phyloP scores from a whole-genome alignment of 2,113 vertebrate genomes.

The Alligator mississippiensis region DNA sequence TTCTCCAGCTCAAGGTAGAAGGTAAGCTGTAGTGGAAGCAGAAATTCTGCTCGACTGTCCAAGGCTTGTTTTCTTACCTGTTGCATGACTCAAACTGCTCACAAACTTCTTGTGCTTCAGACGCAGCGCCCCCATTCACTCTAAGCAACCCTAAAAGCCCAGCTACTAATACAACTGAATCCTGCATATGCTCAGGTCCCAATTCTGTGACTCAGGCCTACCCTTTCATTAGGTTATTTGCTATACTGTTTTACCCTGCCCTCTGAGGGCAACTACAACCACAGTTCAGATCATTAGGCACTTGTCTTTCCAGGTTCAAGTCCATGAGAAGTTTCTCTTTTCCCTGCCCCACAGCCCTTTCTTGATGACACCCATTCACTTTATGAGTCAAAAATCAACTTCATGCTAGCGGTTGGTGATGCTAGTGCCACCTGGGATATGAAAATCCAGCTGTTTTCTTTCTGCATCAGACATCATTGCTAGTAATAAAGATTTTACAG shows the following conservation, averaged over 20 bases:
- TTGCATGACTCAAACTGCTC: neutral
- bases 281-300: neutral
- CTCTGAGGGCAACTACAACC: neutral
- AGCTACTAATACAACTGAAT: neutral
- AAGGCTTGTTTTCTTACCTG: neutral
- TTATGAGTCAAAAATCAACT: neutral
- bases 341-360: neutral
- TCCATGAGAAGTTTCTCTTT: neutral
- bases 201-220: neutral
- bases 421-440: rapidly evolving
- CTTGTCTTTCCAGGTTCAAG: too few relatives aligned
- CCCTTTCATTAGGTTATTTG: neutral
- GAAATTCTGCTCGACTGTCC: neutral
- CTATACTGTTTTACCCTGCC: neutral
- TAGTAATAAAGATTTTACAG: rapidly evolving
- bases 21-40: neutral
- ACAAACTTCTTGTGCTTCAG: neutral
- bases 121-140: neutral
- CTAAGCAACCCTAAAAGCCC: neutral
- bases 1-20: neutral
- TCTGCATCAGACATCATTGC: neutral
- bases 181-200: neutral
- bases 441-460: neutral
- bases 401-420: rapidly evolving
- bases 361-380: rapidly evolving